phyloP scores from a whole-genome alignment of 2,888 invertebrate species.

The Sesia apiformis region DNA sequence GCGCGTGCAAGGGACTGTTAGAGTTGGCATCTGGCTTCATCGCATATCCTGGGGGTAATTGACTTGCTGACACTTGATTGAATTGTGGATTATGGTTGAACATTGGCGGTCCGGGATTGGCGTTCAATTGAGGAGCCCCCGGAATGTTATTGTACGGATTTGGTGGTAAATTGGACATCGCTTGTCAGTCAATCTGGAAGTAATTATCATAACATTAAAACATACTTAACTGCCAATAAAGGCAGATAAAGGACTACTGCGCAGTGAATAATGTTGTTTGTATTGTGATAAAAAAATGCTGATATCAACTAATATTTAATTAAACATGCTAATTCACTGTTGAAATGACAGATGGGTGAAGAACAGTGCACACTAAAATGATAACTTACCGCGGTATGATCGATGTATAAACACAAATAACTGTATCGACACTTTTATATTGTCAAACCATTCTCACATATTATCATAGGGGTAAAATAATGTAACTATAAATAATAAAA shows the following conservation, averaged over 20 bases:
- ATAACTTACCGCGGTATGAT: conserved; percentile 44
- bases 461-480: conserved; percentile 45
- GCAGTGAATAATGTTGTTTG: conserved; percentile 24
- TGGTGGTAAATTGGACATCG: conserved; percentile 64
- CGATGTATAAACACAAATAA: conserved; percentile 38
- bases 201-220: conserved; percentile 14
- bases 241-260: background rate
- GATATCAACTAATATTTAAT: conserved; percentile 41
- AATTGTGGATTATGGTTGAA: conserved; percentile 35
- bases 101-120: conserved; percentile 31
- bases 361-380: conserved; percentile 17
- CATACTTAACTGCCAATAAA: background rate
- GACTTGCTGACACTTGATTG: conserved; percentile 41
- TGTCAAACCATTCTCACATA: conserved; percentile 59
- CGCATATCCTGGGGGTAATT: conserved; percentile 43
- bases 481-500: conserved; percentile 46
- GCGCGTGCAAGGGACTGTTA: conserved; percentile 40
- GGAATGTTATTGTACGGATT: conserved; percentile 49
- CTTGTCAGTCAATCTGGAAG: conserved; percentile 61
- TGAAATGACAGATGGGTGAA: conserved; percentile 50
- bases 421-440: conserved; percentile 33
- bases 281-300: conserved; percentile 36
- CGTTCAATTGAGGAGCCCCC: conserved; percentile 36
- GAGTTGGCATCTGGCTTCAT: conserved; percentile 57
- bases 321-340: conserved; percentile 64